These are phyloP conservation scores for Frieseomelitta varia DNA, from an alignment of 1,140 invertebrate species.

Conservation along the genomic window DNA sequence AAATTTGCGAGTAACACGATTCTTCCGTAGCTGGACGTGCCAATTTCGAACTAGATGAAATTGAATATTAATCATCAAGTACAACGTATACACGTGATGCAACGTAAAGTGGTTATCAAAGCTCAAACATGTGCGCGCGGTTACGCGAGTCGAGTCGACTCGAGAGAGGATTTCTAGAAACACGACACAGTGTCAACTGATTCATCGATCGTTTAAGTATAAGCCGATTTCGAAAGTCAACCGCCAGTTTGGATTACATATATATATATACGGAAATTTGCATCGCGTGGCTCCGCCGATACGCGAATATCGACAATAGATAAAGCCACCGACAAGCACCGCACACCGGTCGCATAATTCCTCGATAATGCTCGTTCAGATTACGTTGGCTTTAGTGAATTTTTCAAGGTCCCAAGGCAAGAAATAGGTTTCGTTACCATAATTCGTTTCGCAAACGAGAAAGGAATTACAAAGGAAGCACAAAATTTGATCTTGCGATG, in stretches of 20 bases:
- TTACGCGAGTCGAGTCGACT: too few species aligned
- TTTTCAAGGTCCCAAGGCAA: background rate
- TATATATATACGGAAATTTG: background rate
- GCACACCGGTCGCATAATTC: background rate
- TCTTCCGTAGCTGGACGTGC: background rate
- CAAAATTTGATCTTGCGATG: too few species aligned
- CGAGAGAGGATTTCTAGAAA: background rate
- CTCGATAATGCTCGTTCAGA: background rate
- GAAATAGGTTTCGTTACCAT: too few species aligned
- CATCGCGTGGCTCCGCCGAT: background rate
- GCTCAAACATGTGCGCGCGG: background rate
- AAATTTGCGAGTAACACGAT: background rate
- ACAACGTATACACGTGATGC: background rate
- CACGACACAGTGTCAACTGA: background rate
- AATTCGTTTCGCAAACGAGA: too few species aligned
- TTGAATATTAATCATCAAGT: constrained; percentile 23
- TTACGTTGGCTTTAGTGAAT: background rate
- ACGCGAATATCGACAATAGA: constrained; percentile 21
- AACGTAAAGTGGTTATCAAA: background rate
- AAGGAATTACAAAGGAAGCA: too few species aligned
- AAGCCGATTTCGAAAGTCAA: constrained; percentile 21
- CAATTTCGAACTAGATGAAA: background rate
- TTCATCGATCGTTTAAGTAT: background rate
- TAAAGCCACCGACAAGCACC: background rate
- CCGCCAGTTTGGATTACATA: background rate